phyloP scores from a whole-genome alignment of 2,113 vertebrate species.

The Microtus montanus region DNA sequence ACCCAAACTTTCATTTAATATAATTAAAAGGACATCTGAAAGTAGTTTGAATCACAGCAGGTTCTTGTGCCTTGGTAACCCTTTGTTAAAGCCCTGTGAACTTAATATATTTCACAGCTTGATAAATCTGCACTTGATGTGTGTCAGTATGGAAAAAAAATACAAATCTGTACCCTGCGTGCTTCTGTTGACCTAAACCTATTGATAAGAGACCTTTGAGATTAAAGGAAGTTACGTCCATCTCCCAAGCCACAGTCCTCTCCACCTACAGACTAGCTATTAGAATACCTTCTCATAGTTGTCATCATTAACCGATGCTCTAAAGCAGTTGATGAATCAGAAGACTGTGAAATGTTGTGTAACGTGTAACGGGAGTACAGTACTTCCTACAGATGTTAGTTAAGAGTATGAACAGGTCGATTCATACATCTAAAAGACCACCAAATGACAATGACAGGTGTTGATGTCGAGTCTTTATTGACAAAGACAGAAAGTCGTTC shows the following conservation, averaged over 20 bases:
- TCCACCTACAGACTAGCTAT: constrained; percentile 28
- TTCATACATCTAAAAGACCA: constrained; percentile 50
- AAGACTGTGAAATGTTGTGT: background rate
- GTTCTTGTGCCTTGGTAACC: constrained; percentile 77
- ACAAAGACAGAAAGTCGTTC: background rate
- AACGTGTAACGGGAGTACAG: background rate
- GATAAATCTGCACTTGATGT: constrained; percentile 83
- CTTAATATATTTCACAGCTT: constrained; percentile 87
- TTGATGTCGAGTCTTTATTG: background rate
- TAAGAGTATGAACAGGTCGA: constrained; percentile 26
- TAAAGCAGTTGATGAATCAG: constrained; percentile 17
- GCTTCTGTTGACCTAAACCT: constrained; percentile 63
- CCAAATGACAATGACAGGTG: background rate
- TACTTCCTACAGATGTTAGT: background rate
- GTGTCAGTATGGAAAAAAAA: constrained; percentile 79
- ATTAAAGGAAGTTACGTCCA: constrained; percentile 79
- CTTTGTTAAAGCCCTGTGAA: constrained; percentile 86
- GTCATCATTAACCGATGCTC: background rate
- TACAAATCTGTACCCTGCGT: constrained; percentile 73
- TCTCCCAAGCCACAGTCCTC: constrained; percentile 52
- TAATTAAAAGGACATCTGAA: constrained; percentile 88
- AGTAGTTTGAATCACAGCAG: constrained; percentile 80
- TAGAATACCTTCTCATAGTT: background rate
- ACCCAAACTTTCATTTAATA: constrained; percentile 83
- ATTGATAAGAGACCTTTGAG: constrained; percentile 69